Evolutionary conservation across 2,888 invertebrate species (phyloP), one percentile per base, ranked within the genome.

Genomic region (Mesoligia furuncula): DNA sequence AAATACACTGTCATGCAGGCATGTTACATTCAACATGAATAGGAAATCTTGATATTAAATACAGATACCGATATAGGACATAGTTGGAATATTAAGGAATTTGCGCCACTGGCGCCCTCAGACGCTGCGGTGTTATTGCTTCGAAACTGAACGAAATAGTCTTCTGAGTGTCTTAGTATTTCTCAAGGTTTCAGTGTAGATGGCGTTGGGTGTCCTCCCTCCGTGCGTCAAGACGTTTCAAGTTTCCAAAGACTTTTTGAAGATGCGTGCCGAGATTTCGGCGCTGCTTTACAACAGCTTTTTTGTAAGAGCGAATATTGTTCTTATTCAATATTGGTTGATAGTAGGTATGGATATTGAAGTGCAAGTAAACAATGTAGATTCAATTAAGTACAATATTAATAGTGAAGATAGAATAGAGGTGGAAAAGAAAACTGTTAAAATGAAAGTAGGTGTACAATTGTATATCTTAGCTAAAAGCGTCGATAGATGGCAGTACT

Each of bases 101-200:
- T 73, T 75, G 69, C 73, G 79, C 77, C 73, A 79, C 74, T 85
- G 87, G 91, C 91, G 92, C 92, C 92, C 87, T 91, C 90, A 69
- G 75, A 87, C 81, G 89, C 76, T 66, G 74, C 79, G 79, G 83
- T 75, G 84, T 57, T 74, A 69, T 20, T 71, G 20, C 13, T 45
- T 54, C n/a, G 85, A 70, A 83, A 77, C 86, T 61, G 51, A 71
- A 75, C 31, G 67, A 48, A 68, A 59, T 48, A 80, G 65, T 75
- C 62, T 48, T 71, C 75, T 11, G 65, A 73, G 61, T 71, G 73
- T 73, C 77, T 79, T 66, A 70, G 79, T 81, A 82, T 85, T 80
- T 85, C 72, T 84, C 66, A 78, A 84, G 79, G 77, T 76, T 80
- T 48, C 73, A 71, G 70, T 81, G 79, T 84, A 91, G 92, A 90